phyloP scores from a whole-genome alignment of 2,888 invertebrate genomes.

The Leptinotarsa rubiginosa region DNA sequence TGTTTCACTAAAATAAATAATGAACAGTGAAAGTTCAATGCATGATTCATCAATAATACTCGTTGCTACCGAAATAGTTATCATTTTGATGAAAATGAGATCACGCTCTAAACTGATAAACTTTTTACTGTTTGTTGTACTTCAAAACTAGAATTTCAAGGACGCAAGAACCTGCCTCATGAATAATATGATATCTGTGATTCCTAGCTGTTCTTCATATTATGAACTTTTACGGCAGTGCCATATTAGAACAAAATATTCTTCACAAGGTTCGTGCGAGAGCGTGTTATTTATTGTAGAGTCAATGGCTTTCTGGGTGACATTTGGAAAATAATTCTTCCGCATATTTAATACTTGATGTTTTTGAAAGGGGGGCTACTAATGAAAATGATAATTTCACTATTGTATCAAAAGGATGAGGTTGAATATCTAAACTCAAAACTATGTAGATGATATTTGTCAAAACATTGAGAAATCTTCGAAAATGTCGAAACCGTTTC shows the following conservation, averaged over 20 bases:
- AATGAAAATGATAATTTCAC: not conserved
- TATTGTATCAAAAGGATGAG: not conserved
- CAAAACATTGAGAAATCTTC: not conserved
- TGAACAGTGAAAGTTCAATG: not conserved
- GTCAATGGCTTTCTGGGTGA: conserved; percentile 24
- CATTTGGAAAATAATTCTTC: conserved; percentile 28
- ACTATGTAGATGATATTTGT: not conserved
- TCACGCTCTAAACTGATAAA: not conserved
- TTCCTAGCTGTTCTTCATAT: conserved; percentile 11
- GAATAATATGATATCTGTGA: conserved; percentile 6
- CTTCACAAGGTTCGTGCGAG: conserved; percentile 4
- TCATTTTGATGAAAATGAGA: not conserved
- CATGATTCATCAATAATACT: not conserved
- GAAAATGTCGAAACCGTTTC: not conserved
- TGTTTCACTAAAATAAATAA: not conserved
- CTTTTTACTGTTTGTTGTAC: conserved; percentile 5
- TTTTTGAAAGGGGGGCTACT: not conserved
- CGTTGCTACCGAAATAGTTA: not conserved
- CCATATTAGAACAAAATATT: conserved; percentile 7
- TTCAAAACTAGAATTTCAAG: conserved; percentile 13
- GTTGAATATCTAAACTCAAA: not conserved
- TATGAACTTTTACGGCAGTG: conserved; percentile 12
- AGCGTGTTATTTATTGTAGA: conserved; percentile 24
- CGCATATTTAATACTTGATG: conserved; percentile 4
- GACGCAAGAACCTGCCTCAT: conserved; percentile 1